Percentiles rank a stretch among this genome's conserved stretches.
Conservation (phyloP, 1,140 invertebrate genomes). For the Sarcophaga bullata region DNA sequence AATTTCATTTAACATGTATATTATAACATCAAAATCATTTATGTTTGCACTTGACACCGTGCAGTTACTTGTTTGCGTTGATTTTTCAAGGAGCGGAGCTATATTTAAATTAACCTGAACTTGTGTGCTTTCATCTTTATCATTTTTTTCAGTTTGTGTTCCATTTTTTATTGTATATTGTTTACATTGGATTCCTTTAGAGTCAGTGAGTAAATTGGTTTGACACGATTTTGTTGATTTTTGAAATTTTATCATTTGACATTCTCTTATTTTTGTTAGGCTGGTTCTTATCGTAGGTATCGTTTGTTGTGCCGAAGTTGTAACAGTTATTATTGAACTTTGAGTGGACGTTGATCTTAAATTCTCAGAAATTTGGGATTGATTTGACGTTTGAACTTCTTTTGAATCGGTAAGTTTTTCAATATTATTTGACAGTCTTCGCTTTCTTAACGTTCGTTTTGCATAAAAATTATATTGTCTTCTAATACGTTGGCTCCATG, state of each 20-base stretch:
- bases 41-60: background rate
- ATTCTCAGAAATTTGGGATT: background rate
- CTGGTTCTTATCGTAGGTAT: background rate
- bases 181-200: conserved; percentile 19
- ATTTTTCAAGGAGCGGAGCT: background rate
- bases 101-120: background rate
- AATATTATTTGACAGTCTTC: background rate
- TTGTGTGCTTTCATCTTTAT: background rate
- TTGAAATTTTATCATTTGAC: background rate
- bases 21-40: background rate
- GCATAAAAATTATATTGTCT: background rate
- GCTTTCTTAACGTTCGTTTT: background rate
- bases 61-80: background rate
- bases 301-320: conserved; percentile 22
- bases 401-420: background rate
- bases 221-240: background rate
- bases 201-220: background rate
- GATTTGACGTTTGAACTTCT: background rate
- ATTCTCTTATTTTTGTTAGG: background rate
- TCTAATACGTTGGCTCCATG: background rate
- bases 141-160: background rate
- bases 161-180: no score
- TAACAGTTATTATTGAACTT: background rate
- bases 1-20: conserved; percentile 29
- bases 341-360: background rate